Percentiles rank a stretch among this genome's conserved stretches.
phyloP scores from a whole-genome alignment of 2,888 invertebrate species.

The Caenorhabditis japonica region DNA sequence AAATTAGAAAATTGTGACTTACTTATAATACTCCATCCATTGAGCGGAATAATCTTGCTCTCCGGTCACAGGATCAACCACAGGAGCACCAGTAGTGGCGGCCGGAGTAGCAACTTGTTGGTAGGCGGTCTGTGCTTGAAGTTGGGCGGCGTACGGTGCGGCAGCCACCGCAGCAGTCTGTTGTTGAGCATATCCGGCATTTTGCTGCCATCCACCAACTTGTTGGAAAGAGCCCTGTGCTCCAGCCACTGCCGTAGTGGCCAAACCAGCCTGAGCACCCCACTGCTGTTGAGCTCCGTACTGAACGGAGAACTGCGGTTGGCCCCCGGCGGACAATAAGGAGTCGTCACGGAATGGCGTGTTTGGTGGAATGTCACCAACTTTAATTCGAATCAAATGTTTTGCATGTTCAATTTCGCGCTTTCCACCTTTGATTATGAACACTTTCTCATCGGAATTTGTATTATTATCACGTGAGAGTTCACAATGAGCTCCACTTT shows the following conservation, averaged over 20 bases:
- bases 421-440: slow-evolving; percentile 90
- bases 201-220: slow-evolving; percentile 35
- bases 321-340: not conserved
- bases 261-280: slow-evolving; percentile 10
- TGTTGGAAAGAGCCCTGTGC: slow-evolving; percentile 21
- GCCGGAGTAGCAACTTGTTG: slow-evolving; percentile 8
- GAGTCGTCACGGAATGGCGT: slow-evolving; percentile 72
- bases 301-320: slow-evolving; percentile 7
- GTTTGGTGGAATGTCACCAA: slow-evolving; percentile 75
- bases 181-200: slow-evolving; percentile 16
- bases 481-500: slow-evolving; percentile 96
- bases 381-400: slow-evolving; percentile 94
- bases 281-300: slow-evolving; percentile 22
- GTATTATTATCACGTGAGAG: slow-evolving; percentile 88
- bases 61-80: slow-evolving; percentile 71
- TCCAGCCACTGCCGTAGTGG: not conserved
- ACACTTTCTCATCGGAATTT: slow-evolving; percentile 88
- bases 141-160: slow-evolving; percentile 22
- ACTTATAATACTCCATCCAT: slow-evolving; percentile 97
- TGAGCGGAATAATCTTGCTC: slow-evolving; percentile 95
- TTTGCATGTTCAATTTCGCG: slow-evolving; percentile 96
- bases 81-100: slow-evolving; percentile 49
- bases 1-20: not conserved
- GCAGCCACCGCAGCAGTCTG: slow-evolving; percentile 1
- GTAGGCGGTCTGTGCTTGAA: slow-evolving; percentile 19